Conservation (phyloP, 64 coral and sea anemone species). For the Stylophora pistillata region DNA sequence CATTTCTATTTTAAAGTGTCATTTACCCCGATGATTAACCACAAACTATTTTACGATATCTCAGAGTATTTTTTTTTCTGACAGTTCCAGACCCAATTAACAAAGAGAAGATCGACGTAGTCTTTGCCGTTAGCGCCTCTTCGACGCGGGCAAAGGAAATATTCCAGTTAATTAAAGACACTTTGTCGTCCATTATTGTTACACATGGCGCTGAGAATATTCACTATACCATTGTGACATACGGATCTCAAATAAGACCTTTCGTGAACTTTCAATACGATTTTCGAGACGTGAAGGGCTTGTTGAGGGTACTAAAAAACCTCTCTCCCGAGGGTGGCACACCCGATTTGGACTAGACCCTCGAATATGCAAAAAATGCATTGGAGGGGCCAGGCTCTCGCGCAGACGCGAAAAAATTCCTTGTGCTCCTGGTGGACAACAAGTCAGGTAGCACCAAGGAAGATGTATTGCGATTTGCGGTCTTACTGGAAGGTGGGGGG, state of each 20-base stretch:
- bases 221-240: conserved; percentile 71
- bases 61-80: too few species aligned
- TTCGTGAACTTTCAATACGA: conserved; percentile 39
- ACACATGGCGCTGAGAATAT: conserved; percentile 56
- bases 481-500: conserved; percentile 46
- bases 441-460: conserved; percentile 46
- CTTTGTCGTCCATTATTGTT: conserved; percentile 54
- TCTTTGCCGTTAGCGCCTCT: conserved; percentile 79
- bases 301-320: conserved; percentile 39
- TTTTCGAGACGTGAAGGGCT: conserved; percentile 48
- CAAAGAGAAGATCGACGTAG: conserved; percentile 57
- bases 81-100: conserved; percentile 46
- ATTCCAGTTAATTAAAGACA: conserved; percentile 69
- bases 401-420: conserved; percentile 69
- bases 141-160: conserved; percentile 38
- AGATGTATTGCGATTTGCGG: conserved; percentile 43
- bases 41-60: too few species aligned
- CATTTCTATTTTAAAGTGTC: too few species aligned
- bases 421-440: conserved; percentile 82
- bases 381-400: conserved; percentile 74
- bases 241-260: conserved; percentile 29
- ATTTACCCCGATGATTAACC: too few species aligned
- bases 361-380: conserved; percentile 39
- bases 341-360: conserved; percentile 48
- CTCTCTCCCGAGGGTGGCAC: conserved; percentile 34